phyloP scores from a whole-genome alignment of 2,113 vertebrate genomes.

The Urocitellus parryii region DNA sequence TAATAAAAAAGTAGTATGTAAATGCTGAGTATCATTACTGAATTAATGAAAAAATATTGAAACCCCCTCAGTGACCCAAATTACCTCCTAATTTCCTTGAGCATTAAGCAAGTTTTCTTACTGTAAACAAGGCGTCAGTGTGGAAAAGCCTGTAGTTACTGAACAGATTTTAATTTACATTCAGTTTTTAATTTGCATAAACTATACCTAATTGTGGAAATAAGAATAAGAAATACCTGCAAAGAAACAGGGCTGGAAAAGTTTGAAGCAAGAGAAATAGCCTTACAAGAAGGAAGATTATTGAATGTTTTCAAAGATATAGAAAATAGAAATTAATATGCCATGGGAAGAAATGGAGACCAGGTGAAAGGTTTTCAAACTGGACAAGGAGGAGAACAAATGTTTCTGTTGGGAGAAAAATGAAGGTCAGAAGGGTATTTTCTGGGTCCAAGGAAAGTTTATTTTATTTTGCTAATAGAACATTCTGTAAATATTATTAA shows the following conservation, averaged over 20 bases:
- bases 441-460: not conserved
- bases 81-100: not conserved
- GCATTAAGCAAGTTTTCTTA: not conserved
- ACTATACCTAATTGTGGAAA: not conserved
- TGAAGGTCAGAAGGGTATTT: not conserved
- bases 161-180: not conserved
- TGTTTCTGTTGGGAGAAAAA: not conserved
- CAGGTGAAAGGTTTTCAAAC: not conserved
- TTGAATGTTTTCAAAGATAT: not conserved
- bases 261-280: not conserved
- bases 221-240: not conserved
- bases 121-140: not conserved
- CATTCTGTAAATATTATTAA: not conserved
- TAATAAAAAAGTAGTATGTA: not conserved
- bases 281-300: not conserved
- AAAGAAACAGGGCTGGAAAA: not conserved
- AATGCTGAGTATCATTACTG: not conserved
- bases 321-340: slow-evolving; percentile 12
- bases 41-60: slow-evolving; percentile 33
- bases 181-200: not conserved
- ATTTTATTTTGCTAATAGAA: slow-evolving; percentile 32
- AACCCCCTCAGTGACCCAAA: not conserved
- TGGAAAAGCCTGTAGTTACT: not conserved
- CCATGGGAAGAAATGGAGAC: not conserved
- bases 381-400: not conserved